A percentile compares a stretch with the other conserved stretches of the same genome.
Evolutionary conservation across 92 coral and sea anemone species (phyloP).

Genomic region (Siderastrea radians): DNA sequence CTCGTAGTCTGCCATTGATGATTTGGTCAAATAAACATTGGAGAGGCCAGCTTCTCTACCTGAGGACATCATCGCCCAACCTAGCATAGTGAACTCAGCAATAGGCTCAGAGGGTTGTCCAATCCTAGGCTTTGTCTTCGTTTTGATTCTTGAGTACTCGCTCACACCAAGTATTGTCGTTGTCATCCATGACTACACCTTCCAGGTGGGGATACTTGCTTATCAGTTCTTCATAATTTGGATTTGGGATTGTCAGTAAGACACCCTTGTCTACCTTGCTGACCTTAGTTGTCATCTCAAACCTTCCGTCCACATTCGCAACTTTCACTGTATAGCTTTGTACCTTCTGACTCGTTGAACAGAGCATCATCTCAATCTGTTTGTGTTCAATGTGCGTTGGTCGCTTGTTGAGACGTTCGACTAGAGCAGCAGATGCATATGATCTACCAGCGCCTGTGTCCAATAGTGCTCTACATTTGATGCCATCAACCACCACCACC

Average conservation of each 20-base stretch:
- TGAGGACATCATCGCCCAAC: conserved; percentile 72
- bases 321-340: not conserved
- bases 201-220: conserved; percentile 45
- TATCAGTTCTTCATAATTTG: conserved; percentile 53
- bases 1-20: conserved; percentile 64
- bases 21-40: conserved; percentile 40
- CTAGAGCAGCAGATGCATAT: not conserved
- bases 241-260: conserved; percentile 55
- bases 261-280: conserved; percentile 46
- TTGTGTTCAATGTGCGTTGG: not conserved
- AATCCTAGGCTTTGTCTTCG: conserved; percentile 48
- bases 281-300: conserved; percentile 48
- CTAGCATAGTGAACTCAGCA: conserved; percentile 62
- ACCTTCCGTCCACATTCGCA: conserved; percentile 41
- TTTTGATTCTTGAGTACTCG: conserved; percentile 75
- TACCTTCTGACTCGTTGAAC: not conserved
- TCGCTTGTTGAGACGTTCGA: not conserved
- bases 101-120: conserved; percentile 67
- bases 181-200: conserved; percentile 49
- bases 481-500: not conserved
- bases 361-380: conserved; percentile 1
- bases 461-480: not conserved
- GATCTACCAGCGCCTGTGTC: not conserved
- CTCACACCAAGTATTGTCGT: conserved; percentile 70
- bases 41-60: conserved; percentile 49